Conservation (phyloP, 1,140 invertebrate species). For the Formica exsecta region DNA sequence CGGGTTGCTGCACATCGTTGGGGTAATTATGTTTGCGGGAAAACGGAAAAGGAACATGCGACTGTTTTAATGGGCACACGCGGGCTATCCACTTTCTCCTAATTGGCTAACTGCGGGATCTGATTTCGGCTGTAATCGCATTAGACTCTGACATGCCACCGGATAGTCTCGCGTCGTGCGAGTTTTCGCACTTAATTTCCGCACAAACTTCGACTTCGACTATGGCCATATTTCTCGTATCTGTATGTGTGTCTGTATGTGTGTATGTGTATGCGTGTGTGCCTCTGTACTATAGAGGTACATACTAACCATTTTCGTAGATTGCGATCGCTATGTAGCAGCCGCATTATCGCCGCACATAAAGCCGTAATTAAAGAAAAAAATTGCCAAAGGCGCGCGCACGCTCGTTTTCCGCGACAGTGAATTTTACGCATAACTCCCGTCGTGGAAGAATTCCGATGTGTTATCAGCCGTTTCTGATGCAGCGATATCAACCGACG, state of each 20-base stretch:
- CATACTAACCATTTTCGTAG: slow-evolving; percentile 64
- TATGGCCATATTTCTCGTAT: slow-evolving; percentile 46
- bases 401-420: slow-evolving; percentile 53
- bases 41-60: slow-evolving; percentile 68
- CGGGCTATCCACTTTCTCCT: slow-evolving; percentile 55
- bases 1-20: slow-evolving; percentile 33
- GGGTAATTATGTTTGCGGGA: slow-evolving; percentile 51
- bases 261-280: background rate
- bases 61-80: slow-evolving; percentile 49
- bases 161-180: slow-evolving; percentile 63
- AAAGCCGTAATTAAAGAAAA: slow-evolving; percentile 58
- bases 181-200: slow-evolving; percentile 74
- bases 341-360: slow-evolving; percentile 37
- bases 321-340: slow-evolving; percentile 61
- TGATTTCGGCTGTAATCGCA: slow-evolving; percentile 78
- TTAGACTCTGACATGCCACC: slow-evolving; percentile 73
- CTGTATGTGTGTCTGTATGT: no score
- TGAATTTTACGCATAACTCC: slow-evolving; percentile 55
- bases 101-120: slow-evolving; percentile 77
- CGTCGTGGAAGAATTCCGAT: slow-evolving; percentile 35
- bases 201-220: slow-evolving; percentile 43
- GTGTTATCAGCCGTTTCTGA: slow-evolving; percentile 34
- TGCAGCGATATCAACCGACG: slow-evolving; percentile 29
- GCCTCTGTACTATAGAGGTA: background rate
- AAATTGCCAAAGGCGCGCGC: slow-evolving; percentile 43